phyloP scores from a whole-genome alignment of 2,888 invertebrate species.

The Gryllus longicercus region DNA sequence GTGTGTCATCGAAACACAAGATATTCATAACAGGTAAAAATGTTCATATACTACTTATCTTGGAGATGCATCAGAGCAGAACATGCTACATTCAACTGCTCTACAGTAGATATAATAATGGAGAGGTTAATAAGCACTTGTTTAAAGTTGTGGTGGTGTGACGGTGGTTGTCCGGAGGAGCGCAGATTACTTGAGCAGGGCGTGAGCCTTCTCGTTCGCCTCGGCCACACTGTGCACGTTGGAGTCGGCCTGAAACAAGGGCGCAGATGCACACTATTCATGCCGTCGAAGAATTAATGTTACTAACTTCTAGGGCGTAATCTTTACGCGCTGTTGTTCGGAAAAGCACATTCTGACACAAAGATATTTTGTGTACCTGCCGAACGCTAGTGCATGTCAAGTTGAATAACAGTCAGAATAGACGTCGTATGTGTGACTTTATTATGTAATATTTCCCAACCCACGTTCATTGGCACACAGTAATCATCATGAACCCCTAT shows the following conservation, averaged over 20 bases:
- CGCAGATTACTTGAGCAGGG: neutral
- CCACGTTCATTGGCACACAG: no score
- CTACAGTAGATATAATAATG: slow-evolving; percentile 7
- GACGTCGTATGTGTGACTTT: no score
- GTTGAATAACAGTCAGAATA: no score
- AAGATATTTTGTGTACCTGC: no score
- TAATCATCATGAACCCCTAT: no score
- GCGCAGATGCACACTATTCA: no score
- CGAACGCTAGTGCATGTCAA: no score
- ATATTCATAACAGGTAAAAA: neutral
- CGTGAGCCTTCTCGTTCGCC: neutral
- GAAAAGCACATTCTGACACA: no score
- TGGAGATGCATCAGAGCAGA: slow-evolving; percentile 11
- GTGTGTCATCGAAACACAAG: slow-evolving; percentile 2
- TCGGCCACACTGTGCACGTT: neutral
- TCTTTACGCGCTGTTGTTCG: no score
- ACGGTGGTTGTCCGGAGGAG: neutral
- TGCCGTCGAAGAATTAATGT: no score
- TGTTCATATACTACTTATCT: slow-evolving; percentile 17
- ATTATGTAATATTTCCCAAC: no score
- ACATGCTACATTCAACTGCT: slow-evolving; percentile 17
- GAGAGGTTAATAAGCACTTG: slow-evolving; percentile 17
- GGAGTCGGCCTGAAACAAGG: neutral
- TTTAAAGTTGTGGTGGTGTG: slow-evolving; percentile 6
- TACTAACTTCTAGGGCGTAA: no score